A percentile compares a stretch with the other conserved stretches of the same genome.
Evolutionary conservation across 2,888 invertebrate species (phyloP).

Genomic region (Anodontia alba): DNA sequence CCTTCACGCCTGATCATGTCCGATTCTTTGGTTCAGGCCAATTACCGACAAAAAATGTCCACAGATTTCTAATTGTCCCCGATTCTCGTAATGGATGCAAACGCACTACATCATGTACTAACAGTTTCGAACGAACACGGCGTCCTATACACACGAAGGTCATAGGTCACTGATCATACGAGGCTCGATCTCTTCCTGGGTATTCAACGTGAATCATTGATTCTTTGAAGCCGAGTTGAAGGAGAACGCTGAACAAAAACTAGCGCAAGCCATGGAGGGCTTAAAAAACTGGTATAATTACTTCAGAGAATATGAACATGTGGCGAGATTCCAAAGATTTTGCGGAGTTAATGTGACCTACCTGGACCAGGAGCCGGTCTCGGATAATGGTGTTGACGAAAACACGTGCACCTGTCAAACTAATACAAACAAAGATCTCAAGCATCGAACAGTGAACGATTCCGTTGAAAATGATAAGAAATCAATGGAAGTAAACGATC

Average conservation of each 20-base stretch:
- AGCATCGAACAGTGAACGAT: background rate
- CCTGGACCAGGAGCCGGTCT: slow-evolving; percentile 33
- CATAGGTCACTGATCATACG: slow-evolving; percentile 20
- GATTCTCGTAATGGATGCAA: no score
- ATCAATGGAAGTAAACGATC: background rate
- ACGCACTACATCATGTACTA: background rate
- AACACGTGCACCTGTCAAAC: slow-evolving; percentile 6
- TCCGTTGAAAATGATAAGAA: background rate
- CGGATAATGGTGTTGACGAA: background rate
- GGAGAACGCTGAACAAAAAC: background rate
- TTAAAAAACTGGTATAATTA: slow-evolving; percentile 39
- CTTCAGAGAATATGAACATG: slow-evolving; percentile 87
- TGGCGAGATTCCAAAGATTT: slow-evolving; percentile 91
- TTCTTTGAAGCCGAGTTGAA: background rate
- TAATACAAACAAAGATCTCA: background rate
- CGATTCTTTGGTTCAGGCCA: no score
- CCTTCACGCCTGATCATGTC: no score
- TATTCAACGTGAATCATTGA: background rate
- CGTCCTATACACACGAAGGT: background rate
- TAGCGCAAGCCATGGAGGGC: slow-evolving; percentile 40
- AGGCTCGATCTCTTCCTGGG: background rate
- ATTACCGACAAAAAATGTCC: no score
- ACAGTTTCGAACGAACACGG: background rate
- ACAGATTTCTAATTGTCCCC: no score
- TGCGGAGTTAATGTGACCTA: slow-evolving; percentile 88